Conservation (phyloP, 1,140 invertebrate species). For the Drosophila jambulina region DNA sequence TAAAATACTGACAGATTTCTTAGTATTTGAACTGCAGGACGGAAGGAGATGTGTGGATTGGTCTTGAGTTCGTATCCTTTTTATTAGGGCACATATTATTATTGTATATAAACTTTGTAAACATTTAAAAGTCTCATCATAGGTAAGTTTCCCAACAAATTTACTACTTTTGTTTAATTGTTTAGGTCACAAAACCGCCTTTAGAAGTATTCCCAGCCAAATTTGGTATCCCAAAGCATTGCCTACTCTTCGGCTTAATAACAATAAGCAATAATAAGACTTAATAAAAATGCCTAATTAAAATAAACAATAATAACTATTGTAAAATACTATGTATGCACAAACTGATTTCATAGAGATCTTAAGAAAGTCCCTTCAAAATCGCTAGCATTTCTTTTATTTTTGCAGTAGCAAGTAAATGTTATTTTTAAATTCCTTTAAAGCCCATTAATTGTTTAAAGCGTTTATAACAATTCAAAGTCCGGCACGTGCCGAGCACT, state of each 20-base stretch:
- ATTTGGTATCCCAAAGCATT: not conserved
- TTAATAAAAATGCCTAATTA: not conserved
- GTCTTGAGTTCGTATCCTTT: not conserved
- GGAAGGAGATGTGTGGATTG: not conserved
- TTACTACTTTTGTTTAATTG: too few relatives aligned
- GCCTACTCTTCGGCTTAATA: not conserved
- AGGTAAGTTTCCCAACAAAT: too few relatives aligned
- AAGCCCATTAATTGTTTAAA: not conserved
- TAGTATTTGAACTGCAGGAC: not conserved
- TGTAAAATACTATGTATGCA: not conserved
- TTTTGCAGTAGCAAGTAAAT: too few relatives aligned
- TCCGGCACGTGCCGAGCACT: constrained; percentile 14
- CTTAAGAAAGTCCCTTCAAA: not conserved
- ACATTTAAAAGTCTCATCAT: not conserved
- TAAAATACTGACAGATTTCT: not conserved
- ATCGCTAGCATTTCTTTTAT: not conserved
- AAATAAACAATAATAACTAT: not conserved
- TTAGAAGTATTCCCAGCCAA: not conserved
- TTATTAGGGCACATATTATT: not conserved
- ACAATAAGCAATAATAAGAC: too few relatives aligned
- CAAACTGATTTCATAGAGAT: not conserved
- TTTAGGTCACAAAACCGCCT: too few relatives aligned
- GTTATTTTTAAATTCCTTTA: not conserved
- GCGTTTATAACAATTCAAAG: not conserved
- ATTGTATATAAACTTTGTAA: not conserved